Evolutionary conservation across 2,888 invertebrate genomes (phyloP), one percentile per base, ranked within the genome.

Genomic region (Rotaria socialis): DNA sequence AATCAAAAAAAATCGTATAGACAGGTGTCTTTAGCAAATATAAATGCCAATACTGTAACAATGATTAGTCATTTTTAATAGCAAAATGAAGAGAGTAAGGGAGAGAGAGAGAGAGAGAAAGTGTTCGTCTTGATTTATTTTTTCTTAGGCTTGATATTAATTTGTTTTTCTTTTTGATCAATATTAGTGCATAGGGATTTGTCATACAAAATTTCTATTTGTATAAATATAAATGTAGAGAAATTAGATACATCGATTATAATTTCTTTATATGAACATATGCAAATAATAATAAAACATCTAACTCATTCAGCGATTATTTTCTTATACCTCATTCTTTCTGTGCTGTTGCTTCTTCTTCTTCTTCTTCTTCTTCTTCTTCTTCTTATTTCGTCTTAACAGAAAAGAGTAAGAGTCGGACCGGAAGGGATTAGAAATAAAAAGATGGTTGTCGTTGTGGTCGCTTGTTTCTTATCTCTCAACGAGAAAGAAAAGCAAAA

Each of bases 1-100:
- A 52, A 5, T 16, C 11, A 67, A 67, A 41, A 60, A 60, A 27
- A 60, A 8, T 4, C 16, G 35, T 35, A 19, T 67, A 67, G 67
- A 67, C 67, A 67, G 67, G 67, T 67, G 67, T 35, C 35, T 27
- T 35, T 67, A 16, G 67, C 67, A 27, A 67, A 67, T 55, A 67
- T 67, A 41, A 67, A 67, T 67, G 14, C 0, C 35, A 24, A 35
- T 16, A 67, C 52, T 52, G 16, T 16, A 16, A 14, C 4, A 52
- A 19, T 67, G 67, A 67, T 67, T 35, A 67, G 16, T 67, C 35
- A 67, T 67, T 67, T 67, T 67, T 35, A 67, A 35, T 67, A 67
- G 35, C 1, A 67, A 67, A 35, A 22, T 6, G 19, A 14, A 67
- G 19, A 24, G 19, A 35, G 35, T n/a, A n/a, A n/a, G n/a, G 16